These are phyloP conservation scores for Otus sunia DNA, from an alignment of 2,113 vertebrate species.

Conservation along the genomic window DNA sequence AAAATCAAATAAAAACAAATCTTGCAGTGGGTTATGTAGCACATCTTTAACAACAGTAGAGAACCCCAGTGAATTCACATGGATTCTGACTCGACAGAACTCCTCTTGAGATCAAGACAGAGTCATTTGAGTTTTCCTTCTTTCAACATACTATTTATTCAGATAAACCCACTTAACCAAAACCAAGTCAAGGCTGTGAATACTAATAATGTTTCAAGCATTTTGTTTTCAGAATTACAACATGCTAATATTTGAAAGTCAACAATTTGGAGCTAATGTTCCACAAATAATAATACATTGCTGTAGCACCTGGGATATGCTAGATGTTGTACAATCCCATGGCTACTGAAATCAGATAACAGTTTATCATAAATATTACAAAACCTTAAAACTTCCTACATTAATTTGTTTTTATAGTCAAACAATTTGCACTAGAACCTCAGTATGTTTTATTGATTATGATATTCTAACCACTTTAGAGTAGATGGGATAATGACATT, in stretches of 20 bases:
- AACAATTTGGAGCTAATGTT: slow-evolving; percentile 70
- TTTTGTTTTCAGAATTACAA: slow-evolving; percentile 68
- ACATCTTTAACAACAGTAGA: neutral
- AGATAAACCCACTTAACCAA: slow-evolving; percentile 66
- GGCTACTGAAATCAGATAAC: slow-evolving; percentile 49
- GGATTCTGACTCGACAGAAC: neutral
- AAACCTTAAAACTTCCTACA: slow-evolving; percentile 52
- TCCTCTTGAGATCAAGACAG: slow-evolving; percentile 24
- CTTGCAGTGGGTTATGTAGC: neutral
- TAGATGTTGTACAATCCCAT: slow-evolving; percentile 33
- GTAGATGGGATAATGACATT: slow-evolving; percentile 33
- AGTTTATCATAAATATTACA: slow-evolving; percentile 67
- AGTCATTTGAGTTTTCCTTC: slow-evolving; percentile 38
- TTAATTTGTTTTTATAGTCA: slow-evolving; percentile 63
- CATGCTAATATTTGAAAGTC: slow-evolving; percentile 69
- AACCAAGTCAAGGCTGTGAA: slow-evolving; percentile 57
- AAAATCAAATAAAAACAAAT: neutral
- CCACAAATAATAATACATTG: slow-evolving; percentile 59
- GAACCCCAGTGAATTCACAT: slow-evolving; percentile 24
- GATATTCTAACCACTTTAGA: slow-evolving; percentile 16
- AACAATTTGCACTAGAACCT: slow-evolving; percentile 54
- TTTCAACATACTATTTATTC: slow-evolving; percentile 62
- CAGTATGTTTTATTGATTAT: slow-evolving; percentile 68
- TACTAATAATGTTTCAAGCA: slow-evolving; percentile 54
- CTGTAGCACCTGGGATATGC: slow-evolving; percentile 39